phyloP scores from a whole-genome alignment of 2,797 vertebrate genomes.

The Sebastes flavidus region DNA sequence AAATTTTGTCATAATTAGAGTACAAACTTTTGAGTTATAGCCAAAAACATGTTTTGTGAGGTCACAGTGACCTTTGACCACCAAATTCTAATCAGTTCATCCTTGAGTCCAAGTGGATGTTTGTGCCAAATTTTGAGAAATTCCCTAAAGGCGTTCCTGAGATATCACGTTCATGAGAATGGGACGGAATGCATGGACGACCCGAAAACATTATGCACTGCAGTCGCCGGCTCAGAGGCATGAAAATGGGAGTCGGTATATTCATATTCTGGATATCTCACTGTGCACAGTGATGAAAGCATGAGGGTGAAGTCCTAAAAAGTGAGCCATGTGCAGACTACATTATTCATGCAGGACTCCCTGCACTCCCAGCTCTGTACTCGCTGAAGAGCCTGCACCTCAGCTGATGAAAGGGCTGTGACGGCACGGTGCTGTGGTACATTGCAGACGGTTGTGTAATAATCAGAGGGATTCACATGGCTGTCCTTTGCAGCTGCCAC shows the following conservation, averaged over 20 bases:
- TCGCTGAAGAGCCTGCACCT: constrained; percentile 52
- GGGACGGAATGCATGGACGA: neutral
- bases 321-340: constrained; percentile 55
- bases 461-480: constrained; percentile 69
- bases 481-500: constrained; percentile 70
- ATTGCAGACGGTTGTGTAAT: constrained; percentile 65
- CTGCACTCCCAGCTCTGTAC: constrained; percentile 41
- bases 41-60: neutral
- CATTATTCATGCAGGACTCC: constrained; percentile 73
- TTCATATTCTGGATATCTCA: constrained; percentile 9
- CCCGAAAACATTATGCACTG: neutral
- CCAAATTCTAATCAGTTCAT: neutral
- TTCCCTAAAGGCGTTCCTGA: neutral
- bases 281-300: constrained; percentile 25
- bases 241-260: neutral
- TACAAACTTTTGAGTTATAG: no score
- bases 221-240: neutral
- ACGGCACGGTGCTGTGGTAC: constrained; percentile 47
- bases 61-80: neutral
- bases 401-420: constrained; percentile 67
- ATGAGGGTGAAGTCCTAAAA: constrained; percentile 38
- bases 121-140: neutral
- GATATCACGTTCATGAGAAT: neutral
- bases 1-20: neutral
- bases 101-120: neutral